A percentile compares a stretch with the other conserved stretches of the same genome.
phyloP scores from a whole-genome alignment of 2,888 invertebrate species.

The Siphlonurus alternatus region DNA sequence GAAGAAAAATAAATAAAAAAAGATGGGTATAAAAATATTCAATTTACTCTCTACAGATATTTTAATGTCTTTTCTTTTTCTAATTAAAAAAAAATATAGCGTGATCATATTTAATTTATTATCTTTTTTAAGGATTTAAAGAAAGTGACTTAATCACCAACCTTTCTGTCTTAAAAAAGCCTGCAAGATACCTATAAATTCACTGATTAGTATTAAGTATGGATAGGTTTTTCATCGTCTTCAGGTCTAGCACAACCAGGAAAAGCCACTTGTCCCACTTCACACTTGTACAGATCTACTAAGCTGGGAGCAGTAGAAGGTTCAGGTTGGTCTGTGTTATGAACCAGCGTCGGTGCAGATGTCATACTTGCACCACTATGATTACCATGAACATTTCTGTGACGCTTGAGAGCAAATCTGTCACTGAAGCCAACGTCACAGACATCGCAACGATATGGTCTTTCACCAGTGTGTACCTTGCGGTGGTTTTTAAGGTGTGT shows the following conservation, averaged over 20 bases:
- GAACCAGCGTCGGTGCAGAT: not conserved
- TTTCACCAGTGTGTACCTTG: constrained; percentile 66
- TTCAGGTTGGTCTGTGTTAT: not conserved
- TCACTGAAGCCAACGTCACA: constrained; percentile 77
- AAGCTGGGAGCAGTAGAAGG: not conserved
- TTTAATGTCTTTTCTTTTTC: too few relatives aligned
- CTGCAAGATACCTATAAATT: too few relatives aligned
- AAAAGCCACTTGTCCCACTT: constrained; percentile 10
- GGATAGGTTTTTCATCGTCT: constrained; percentile 6
- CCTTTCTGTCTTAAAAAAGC: too few relatives aligned
- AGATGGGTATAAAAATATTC: too few relatives aligned
- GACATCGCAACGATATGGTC: constrained; percentile 67
- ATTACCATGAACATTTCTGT: constrained; percentile 58
- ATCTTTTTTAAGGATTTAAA: too few relatives aligned
- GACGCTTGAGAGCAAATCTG: constrained; percentile 69
- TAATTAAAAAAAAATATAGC: too few relatives aligned
- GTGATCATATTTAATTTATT: too few relatives aligned
- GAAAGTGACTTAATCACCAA: too few relatives aligned
- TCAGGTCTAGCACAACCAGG: constrained; percentile 8
- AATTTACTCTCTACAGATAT: too few relatives aligned
- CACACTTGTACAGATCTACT: constrained; percentile 9
- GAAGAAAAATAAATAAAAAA: too few relatives aligned
- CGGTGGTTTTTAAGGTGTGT: constrained; percentile 80
- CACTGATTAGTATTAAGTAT: too few relatives aligned
- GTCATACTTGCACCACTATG: not conserved